Percentiles rank a stretch among this genome's conserved stretches.
These are phyloP conservation scores for Oscheius sp. DNA, from an alignment of 1,140 invertebrate species.

Conservation along the genomic window DNA sequence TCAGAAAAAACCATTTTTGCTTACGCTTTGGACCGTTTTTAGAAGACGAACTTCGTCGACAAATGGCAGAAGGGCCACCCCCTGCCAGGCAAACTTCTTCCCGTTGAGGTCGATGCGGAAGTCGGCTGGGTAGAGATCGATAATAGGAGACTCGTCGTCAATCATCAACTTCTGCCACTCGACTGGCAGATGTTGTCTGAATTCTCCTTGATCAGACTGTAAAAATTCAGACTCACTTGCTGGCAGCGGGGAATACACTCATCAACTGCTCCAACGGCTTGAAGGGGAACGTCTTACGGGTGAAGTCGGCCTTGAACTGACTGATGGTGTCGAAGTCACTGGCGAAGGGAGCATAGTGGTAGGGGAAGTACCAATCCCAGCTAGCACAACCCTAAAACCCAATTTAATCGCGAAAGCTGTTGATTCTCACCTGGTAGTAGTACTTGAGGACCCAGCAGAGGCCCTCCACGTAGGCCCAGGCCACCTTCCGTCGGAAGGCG, in stretches of 20 bases:
- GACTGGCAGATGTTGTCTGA: constrained; percentile 78
- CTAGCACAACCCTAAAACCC: constrained; percentile 81
- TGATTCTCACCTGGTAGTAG: constrained; percentile 78
- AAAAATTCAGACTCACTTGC: constrained; percentile 65
- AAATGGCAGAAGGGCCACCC: constrained; percentile 93
- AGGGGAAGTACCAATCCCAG: constrained; percentile 99
- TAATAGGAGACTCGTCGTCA: constrained; percentile 85
- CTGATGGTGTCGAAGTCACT: constrained; percentile 93
- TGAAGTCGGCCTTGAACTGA: constrained; percentile 80
- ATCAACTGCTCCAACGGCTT: constrained; percentile 95
- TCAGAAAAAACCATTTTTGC: constrained; percentile 1
- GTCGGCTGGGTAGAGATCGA: constrained; percentile 97
- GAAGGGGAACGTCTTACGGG: constrained; percentile 82
- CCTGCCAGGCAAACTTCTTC: constrained; percentile 99
- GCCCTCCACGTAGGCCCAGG: constrained; percentile 85
- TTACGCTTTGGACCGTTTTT: constrained; percentile 70
- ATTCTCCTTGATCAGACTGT: constrained; percentile 15
- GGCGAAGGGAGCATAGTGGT: constrained; percentile 99
- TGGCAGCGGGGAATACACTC: constrained; percentile 97
- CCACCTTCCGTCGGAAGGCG: constrained; percentile 81
- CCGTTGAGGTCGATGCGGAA: constrained; percentile 99
- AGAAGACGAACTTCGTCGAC: constrained; percentile 90
- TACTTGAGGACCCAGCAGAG: constrained; percentile 96
- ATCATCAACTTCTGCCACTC: constrained; percentile 93
- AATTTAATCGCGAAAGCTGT: constrained; percentile 14